Percentiles rank a stretch among this genome's conserved stretches.
Conservation (phyloP, 2,888 invertebrate species). For the Heliconius aoede region DNA sequence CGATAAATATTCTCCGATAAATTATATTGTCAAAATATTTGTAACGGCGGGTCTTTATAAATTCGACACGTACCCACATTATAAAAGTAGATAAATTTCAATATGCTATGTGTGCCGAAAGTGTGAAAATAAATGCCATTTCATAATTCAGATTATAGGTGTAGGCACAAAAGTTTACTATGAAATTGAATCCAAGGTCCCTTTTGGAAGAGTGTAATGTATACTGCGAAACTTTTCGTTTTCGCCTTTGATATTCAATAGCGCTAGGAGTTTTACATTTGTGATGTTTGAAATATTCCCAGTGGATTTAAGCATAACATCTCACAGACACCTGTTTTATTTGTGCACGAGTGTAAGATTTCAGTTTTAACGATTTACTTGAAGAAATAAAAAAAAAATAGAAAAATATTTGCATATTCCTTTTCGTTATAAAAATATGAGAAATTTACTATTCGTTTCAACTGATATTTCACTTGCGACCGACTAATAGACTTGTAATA, state of each 20-base stretch:
- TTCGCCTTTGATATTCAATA: constrained; percentile 36
- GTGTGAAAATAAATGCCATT: background rate
- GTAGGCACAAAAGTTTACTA: constrained; percentile 15
- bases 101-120: background rate
- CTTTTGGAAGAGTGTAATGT: constrained; percentile 25
- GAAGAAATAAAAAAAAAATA: constrained; percentile 15
- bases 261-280: constrained; percentile 30
- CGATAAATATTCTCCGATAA: constrained; percentile 39
- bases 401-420: constrained; percentile 11
- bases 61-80: constrained; percentile 5
- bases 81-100: background rate
- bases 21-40: constrained; percentile 35
- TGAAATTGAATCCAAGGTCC: constrained; percentile 26
- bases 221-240: constrained; percentile 35
- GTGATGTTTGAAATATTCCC: constrained; percentile 36
- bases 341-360: constrained; percentile 36
- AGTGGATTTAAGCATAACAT: constrained; percentile 32
- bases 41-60: constrained; percentile 3
- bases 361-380: constrained; percentile 39
- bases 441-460: background rate
- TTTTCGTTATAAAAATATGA: constrained; percentile 4
- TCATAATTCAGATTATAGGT: constrained; percentile 9
- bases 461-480: background rate
- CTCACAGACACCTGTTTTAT: constrained; percentile 37
- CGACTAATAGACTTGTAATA: background rate